Evolutionary conservation across 2,113 vertebrate species (phyloP).

Genomic region (Taxidea taxus): DNA sequence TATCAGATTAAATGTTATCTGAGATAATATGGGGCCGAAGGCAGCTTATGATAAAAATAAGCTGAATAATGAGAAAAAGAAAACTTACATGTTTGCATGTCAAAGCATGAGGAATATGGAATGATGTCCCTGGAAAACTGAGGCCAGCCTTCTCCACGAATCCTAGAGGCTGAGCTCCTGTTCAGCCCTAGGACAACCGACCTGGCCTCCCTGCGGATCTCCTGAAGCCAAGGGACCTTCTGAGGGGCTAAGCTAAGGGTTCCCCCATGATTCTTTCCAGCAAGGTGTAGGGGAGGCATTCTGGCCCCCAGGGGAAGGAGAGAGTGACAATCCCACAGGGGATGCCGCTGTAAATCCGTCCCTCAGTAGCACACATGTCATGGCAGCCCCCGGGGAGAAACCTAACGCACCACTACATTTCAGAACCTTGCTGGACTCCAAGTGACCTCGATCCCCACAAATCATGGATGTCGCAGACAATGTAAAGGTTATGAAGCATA

Average conservation of each 20-base stretch:
- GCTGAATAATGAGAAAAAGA: not conserved
- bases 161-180: not conserved
- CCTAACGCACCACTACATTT: too few relatives aligned
- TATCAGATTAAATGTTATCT: not conserved
- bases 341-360: not conserved
- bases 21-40: not conserved
- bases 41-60: not conserved
- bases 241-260: not conserved
- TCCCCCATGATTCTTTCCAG: not conserved
- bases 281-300: not conserved
- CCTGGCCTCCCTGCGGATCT: not conserved
- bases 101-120: not conserved
- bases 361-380: too few relatives aligned
- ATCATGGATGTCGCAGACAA: fast-evolving
- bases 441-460: fast-evolving
- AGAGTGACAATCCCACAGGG: not conserved
- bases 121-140: not conserved
- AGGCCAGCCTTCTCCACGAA: not conserved
- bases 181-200: not conserved
- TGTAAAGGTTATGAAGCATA: not conserved
- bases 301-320: not conserved
- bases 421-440: not conserved
- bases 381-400: not conserved
- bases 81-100: not conserved
- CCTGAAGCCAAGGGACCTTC: not conserved